These are phyloP conservation scores for Stigmatopora argus DNA, from an alignment of 2,113 vertebrate species.

Conservation along the genomic window DNA sequence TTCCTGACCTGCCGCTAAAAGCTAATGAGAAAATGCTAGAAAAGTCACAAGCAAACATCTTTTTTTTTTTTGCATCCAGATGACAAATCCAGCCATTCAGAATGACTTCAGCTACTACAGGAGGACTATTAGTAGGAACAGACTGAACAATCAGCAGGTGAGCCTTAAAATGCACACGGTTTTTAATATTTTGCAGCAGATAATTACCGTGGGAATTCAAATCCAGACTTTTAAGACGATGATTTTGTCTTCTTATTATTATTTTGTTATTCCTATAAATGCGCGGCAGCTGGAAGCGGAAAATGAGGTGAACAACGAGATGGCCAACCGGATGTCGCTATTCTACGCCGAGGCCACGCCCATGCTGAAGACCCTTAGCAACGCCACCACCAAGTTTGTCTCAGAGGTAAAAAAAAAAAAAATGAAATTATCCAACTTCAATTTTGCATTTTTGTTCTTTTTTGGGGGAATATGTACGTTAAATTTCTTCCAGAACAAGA, in stretches of 20 bases:
- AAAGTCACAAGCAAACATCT: not conserved
- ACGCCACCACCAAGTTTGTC: constrained; percentile 88
- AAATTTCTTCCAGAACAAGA: constrained; percentile 78
- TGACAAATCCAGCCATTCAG: constrained; percentile 91
- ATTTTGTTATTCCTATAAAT: not conserved
- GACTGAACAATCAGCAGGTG: constrained; percentile 86
- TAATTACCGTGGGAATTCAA: not conserved
- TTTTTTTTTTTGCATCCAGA: constrained; percentile 57
- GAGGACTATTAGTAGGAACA: constrained; percentile 84
- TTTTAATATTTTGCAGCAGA: not conserved
- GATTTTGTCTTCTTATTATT: no score
- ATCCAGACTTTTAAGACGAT: not conserved
- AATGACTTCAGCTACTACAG: constrained; percentile 91
- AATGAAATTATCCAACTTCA: not conserved
- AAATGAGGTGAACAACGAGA: constrained; percentile 89
- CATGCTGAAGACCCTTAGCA: constrained; percentile 91
- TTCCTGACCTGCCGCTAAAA: not conserved
- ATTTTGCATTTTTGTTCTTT: no score
- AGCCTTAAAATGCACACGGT: not conserved
- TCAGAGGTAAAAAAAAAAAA: constrained; percentile 72
- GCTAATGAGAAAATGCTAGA: not conserved
- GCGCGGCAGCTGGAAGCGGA: constrained; percentile 76
- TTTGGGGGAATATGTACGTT: not conserved
- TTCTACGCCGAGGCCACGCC: constrained; percentile 88
- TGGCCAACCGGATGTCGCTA: constrained; percentile 91